Evolutionary conservation across 2,797 vertebrate species (phyloP).

Genomic region (Tachyglossus aculeatus): DNA sequence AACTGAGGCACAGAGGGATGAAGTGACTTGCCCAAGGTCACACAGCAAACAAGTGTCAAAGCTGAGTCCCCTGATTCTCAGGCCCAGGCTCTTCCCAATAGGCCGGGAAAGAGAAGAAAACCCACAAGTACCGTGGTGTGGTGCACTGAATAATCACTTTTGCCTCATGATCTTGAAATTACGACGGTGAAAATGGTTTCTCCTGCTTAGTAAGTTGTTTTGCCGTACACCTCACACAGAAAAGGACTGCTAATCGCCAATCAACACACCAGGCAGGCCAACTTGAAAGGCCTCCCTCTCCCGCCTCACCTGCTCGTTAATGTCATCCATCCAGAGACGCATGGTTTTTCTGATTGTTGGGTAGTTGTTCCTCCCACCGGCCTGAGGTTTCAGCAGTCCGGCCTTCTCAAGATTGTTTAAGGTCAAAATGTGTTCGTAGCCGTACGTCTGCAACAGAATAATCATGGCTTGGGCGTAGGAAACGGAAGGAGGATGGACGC

Average conservation of each 20-base stretch:
- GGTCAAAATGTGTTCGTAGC: slow-evolving; percentile 93
- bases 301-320: slow-evolving; percentile 89
- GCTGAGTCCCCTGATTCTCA: no score
- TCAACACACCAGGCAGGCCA: neutral
- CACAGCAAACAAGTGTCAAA: no score
- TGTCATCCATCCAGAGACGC: slow-evolving; percentile 97
- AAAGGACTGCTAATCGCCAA: neutral
- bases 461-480: neutral
- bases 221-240: no score
- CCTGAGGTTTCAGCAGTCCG: slow-evolving; percentile 88
- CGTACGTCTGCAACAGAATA: slow-evolving; percentile 84
- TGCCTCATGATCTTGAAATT: no score
- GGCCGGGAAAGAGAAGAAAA: no score
- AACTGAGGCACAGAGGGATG: no score
- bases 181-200: no score
- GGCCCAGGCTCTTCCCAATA: no score
- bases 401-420: slow-evolving; percentile 93
- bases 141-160: no score
- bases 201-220: no score
- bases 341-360: slow-evolving; percentile 95
- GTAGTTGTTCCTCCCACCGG: slow-evolving; percentile 89
- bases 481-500: neutral
- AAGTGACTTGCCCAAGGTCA: no score
- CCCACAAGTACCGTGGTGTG: no score
- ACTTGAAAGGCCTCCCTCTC: rapidly evolving